Conservation (phyloP, 2,888 invertebrate species). For the Cosmia trapezina region DNA sequence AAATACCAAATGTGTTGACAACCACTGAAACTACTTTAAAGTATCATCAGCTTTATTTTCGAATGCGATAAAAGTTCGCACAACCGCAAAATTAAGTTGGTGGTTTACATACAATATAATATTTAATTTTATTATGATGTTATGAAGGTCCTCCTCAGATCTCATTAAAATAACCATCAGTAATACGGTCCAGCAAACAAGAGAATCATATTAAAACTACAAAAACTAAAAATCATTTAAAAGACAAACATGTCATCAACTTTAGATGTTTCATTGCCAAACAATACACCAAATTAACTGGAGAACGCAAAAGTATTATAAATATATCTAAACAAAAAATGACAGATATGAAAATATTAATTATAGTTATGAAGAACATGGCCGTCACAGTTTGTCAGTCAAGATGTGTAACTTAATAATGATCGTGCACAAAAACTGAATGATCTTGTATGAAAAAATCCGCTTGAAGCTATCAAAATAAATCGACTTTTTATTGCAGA, state of each 20-base stretch:
- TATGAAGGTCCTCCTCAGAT: conserved; percentile 30
- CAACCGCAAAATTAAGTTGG: conserved; percentile 51
- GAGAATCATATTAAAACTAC: conserved; percentile 5
- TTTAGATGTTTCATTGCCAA: conserved; percentile 46
- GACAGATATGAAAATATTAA: conserved; percentile 66
- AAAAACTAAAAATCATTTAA: conserved; percentile 23
- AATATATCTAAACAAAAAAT: conserved; percentile 63
- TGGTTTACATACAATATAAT: conserved; percentile 24
- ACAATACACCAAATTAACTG: conserved; percentile 55
- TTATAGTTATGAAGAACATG: conserved; percentile 63
- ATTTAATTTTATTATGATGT: conserved; percentile 48
- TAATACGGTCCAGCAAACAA: conserved; percentile 12
- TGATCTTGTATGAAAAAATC: conserved; percentile 54
- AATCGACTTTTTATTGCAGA: conserved; percentile 57
- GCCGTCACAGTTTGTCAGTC: conserved; percentile 69
- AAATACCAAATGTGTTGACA: conserved; percentile 76
- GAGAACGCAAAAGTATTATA: conserved; percentile 59
- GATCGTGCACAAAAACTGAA: conserved; percentile 62
- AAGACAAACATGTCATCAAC: conserved; percentile 48
- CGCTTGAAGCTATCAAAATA: conserved; percentile 64
- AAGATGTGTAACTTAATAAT: conserved; percentile 71
- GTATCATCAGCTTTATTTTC: conserved; percentile 57
- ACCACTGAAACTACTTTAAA: conserved; percentile 57
- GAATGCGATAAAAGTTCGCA: conserved; percentile 28
- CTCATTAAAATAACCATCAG: conserved; percentile 35